Conservation (phyloP, 2,797 vertebrate genomes). For the Liasis olivaceus region DNA sequence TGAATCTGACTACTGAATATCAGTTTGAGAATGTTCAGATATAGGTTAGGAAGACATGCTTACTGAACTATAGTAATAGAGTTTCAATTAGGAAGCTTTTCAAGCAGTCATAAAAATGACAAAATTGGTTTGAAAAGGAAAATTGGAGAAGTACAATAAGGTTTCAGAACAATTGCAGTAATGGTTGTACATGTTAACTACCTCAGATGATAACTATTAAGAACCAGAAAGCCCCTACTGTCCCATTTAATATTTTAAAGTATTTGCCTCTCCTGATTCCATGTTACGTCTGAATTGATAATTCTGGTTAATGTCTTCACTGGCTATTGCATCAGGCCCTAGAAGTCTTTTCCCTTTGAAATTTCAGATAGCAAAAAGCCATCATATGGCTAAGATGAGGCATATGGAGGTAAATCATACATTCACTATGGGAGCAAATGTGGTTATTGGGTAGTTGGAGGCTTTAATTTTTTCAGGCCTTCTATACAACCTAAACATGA, state of each 20-base stretch:
- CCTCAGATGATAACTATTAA: background rate
- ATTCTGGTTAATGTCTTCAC: background rate
- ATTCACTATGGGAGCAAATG: background rate
- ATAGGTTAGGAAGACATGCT: background rate
- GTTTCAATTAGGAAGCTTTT: background rate
- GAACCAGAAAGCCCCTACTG: background rate
- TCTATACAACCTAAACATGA: background rate
- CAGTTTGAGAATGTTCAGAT: background rate
- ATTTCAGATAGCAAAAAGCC: background rate
- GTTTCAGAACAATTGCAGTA: background rate
- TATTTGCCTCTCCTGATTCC: background rate
- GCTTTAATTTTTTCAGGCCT: background rate
- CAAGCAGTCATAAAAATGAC: background rate
- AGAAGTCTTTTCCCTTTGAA: background rate
- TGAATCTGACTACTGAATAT: background rate
- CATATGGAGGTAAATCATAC: background rate
- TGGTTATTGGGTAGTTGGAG: too few species aligned
- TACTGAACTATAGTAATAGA: background rate
- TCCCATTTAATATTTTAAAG: background rate
- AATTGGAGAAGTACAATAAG: background rate
- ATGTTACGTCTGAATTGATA: background rate
- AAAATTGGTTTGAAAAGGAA: background rate
- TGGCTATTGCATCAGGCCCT: background rate
- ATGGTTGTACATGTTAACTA: background rate
- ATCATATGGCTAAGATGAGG: background rate